Evolutionary conservation across 2,888 invertebrate species (phyloP), one percentile per base, ranked within the genome.

Genomic region (Noctua fimbriata): DNA sequence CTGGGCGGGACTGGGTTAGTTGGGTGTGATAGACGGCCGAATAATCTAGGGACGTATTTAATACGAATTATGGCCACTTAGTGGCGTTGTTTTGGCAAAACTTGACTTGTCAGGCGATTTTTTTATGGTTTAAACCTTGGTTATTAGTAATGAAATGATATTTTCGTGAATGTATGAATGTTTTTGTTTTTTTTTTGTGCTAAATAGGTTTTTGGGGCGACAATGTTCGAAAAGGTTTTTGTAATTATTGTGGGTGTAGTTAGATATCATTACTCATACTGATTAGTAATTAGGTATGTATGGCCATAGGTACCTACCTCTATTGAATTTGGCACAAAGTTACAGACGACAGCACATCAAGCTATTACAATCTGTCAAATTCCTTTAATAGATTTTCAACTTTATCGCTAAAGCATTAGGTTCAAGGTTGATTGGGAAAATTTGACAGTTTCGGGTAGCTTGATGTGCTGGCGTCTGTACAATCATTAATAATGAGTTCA

Each of bases 1-100:
- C 69, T 73, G 91, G 91, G 89, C 78, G 91, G 91, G 88, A 88
- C 91, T 93, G 88, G 94, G 94, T 94, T 93, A 93, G 91, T 91
- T 92, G 87, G 90, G 90, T 87, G 89, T 90, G 92, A 91, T 88
- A 85, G 85, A 86, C 87, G 82, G 66, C 73, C 75, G 47, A 85
- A 89, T 88, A 89, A 86, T 88, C 89, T 81, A 84, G 85, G 89
- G 88, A 87, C 84, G 74, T 85, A 85, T 88, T 79, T 79, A 84
- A 82, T 69, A 88, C 79, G 81, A 88, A 84, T 88, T 88, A 89
- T 83, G 79, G 79, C 24, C 77, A 76, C 70, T 88, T 77, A 78
- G 71, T 36, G 36, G 65, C 41, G 70, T 85, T 85, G 67, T 87
- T 87, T 85, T 78, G 88, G 67, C 78, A 58, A 73, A 81, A 81